These are phyloP conservation scores for Tricholaema leucomelas DNA, from an alignment of 2,113 vertebrate genomes.

Conservation along the genomic window DNA sequence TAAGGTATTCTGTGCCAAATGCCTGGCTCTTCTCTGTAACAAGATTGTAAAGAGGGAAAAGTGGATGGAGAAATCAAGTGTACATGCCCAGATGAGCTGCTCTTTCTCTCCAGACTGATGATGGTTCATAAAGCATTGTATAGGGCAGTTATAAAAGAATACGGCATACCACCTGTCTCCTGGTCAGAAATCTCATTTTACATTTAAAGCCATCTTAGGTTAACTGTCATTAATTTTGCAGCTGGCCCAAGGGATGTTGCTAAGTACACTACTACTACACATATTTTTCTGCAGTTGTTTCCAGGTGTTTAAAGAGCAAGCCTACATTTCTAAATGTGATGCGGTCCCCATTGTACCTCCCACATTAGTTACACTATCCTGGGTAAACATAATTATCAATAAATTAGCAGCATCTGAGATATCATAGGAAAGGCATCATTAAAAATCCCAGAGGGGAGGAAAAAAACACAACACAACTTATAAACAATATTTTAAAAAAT, in stretches of 20 bases:
- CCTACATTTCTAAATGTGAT: constrained; percentile 1
- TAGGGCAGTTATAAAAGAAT: constrained; percentile 46
- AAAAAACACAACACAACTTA: background rate
- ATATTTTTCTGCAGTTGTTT: constrained; percentile 3
- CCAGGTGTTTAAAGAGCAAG: constrained; percentile 16
- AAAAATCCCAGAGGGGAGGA: background rate
- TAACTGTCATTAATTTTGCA: constrained; percentile 39
- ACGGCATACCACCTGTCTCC: constrained; percentile 30
- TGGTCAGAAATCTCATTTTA: constrained; percentile 39
- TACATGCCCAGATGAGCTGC: constrained; percentile 23
- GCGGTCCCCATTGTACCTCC: background rate
- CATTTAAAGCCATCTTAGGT: constrained; percentile 28
- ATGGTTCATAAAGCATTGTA: constrained; percentile 62
- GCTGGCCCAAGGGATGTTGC: background rate
- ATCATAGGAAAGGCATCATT: background rate
- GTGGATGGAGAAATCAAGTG: constrained; percentile 33
- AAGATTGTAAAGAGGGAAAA: background rate
- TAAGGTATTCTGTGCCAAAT: constrained; percentile 14
- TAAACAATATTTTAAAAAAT: background rate
- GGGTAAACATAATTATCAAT: background rate
- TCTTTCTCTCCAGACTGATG: background rate
- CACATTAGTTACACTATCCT: background rate
- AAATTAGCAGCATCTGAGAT: background rate
- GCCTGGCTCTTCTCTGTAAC: background rate
- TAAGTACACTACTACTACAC: background rate